A percentile compares a stretch with the other conserved stretches of the same genome.
Conservation (phyloP, 1,140 invertebrate species). For the Bombus waltoni region DNA sequence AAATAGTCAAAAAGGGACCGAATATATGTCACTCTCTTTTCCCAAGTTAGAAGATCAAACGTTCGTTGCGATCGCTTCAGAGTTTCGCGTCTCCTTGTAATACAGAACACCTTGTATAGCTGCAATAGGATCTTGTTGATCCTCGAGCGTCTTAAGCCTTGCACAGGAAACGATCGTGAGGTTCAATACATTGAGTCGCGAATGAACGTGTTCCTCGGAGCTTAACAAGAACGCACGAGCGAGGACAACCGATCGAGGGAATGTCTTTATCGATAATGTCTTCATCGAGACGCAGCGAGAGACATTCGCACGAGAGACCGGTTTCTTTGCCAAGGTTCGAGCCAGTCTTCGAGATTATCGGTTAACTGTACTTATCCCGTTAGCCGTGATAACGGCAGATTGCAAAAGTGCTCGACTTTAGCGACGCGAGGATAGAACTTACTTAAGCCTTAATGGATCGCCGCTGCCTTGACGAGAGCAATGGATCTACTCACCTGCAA, state of each 20-base stretch:
- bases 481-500: constrained; percentile 40
- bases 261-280: constrained; percentile 33
- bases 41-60: no score
- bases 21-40: no score
- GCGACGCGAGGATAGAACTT: not conserved
- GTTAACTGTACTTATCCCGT: constrained; percentile 42
- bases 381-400: constrained; percentile 29
- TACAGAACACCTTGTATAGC: no score
- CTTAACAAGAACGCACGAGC: not conserved
- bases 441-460: not conserved
- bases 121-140: no score
- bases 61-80: no score
- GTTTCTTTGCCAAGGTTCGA: constrained; percentile 39
- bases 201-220: not conserved
- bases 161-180: no score
- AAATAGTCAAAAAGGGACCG: no score
- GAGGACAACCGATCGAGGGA: constrained; percentile 20
- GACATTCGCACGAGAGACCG: constrained; percentile 3
- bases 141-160: no score
- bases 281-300: constrained; percentile 4
- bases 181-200: not conserved
- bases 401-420: constrained; percentile 4
- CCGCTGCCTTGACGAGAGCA: rapidly evolving
- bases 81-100: no score
- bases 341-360: constrained; percentile 15